Percentiles rank a stretch among this genome's conserved stretches.
phyloP scores from a whole-genome alignment of 2,113 vertebrate genomes.

The Pristiophorus japonicus region DNA sequence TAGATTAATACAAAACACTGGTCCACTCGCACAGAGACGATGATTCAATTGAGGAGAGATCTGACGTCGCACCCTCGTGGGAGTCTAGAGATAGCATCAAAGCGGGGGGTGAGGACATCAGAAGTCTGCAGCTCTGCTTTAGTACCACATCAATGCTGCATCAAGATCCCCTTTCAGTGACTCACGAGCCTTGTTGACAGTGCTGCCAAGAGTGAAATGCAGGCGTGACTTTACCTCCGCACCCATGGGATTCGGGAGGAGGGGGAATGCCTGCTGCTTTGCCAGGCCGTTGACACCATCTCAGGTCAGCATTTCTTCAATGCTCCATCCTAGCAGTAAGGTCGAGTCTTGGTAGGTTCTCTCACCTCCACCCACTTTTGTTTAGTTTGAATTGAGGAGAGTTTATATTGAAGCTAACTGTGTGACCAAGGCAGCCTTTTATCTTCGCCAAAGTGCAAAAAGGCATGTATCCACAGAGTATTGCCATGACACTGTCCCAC shows the following conservation, averaged over 20 bases:
- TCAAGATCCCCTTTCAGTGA: background rate
- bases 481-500: background rate
- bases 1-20: background rate
- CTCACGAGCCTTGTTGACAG: background rate
- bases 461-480: background rate
- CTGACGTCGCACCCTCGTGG: too few relatives aligned
- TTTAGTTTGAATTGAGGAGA: background rate
- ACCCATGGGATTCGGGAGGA: background rate
- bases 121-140: background rate
- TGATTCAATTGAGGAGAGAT: background rate
- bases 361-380: background rate
- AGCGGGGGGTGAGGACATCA: background rate
- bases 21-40: background rate
- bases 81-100: background rate
- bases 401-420: background rate
- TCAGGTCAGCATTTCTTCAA: background rate
- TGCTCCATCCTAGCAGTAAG: background rate
- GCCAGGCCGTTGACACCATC: background rate
- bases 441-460: background rate
- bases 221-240: background rate
- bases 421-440: background rate
- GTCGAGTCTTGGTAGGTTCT: background rate
- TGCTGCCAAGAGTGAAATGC: background rate
- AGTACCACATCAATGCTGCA: background rate
- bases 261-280: background rate